phyloP scores from a whole-genome alignment of 2,797 vertebrate species.

The Spinus pinus region DNA sequence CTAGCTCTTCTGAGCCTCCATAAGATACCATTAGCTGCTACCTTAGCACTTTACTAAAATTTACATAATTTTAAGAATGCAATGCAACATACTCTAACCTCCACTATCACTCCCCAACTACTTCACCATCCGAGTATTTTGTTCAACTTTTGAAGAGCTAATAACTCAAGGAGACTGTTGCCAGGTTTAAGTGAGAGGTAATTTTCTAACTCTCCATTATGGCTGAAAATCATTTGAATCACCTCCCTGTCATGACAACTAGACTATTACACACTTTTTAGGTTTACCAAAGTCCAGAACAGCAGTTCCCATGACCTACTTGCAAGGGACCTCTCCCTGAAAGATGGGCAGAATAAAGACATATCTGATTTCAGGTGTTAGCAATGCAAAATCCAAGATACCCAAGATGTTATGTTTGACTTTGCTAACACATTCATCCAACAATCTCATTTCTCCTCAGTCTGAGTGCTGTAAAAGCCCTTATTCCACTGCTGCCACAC shows the following conservation, averaged over 20 bases:
- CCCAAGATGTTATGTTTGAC: rapidly evolving
- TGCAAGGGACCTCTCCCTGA: neutral
- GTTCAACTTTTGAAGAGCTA: neutral
- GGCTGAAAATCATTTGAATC: neutral
- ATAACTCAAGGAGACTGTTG: neutral
- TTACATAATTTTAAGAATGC: neutral
- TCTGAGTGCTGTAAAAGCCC: neutral
- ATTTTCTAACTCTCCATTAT: neutral
- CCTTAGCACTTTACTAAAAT: neutral
- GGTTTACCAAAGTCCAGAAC: neutral
- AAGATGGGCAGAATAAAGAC: neutral
- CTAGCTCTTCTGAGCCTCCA: neutral
- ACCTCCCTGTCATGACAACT: neutral
- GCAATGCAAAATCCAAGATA: neutral
- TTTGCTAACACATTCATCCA: neutral
- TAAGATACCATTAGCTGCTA: neutral
- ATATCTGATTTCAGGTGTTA: neutral
- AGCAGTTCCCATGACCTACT: neutral
- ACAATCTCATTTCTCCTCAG: neutral
- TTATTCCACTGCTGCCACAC: neutral
- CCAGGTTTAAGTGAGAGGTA: neutral
- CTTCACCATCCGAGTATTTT: neutral
- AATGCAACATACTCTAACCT: neutral
- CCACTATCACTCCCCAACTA: neutral
- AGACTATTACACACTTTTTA: neutral